Percentiles rank a stretch among this genome's conserved stretches.
These are phyloP conservation scores for Hyphantria cunea DNA, from an alignment of 1,140 invertebrate species.

Conservation along the genomic window DNA sequence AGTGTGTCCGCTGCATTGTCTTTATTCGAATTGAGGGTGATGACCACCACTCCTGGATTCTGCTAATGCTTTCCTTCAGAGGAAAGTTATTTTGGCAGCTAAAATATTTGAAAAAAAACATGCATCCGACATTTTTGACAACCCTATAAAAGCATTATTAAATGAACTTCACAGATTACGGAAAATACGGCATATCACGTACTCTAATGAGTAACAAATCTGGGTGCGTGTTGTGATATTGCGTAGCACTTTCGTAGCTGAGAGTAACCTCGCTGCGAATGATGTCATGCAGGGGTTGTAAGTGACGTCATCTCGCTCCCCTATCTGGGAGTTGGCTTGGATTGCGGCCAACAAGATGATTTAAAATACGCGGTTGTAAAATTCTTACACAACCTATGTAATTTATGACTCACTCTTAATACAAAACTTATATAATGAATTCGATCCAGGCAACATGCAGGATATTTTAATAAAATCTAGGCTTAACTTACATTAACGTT, in stretches of 20 bases:
- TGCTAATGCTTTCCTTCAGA: too few relatives aligned
- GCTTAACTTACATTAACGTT: too few relatives aligned
- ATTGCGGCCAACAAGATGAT: constrained; percentile 34
- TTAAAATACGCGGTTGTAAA: constrained; percentile 9
- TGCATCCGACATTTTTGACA: too few relatives aligned
- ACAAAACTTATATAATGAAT: too few relatives aligned
- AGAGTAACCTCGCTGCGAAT: constrained; percentile 37
- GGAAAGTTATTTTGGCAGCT: too few relatives aligned
- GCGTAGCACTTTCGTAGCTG: constrained; percentile 33
- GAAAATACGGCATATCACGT: constrained; percentile 4
- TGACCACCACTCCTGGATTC: too few relatives aligned
- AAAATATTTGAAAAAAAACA: too few relatives aligned
- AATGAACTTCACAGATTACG: background rate
- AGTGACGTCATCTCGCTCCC: constrained; percentile 32
- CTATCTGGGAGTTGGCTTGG: constrained; percentile 23
- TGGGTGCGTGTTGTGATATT: constrained; percentile 10
- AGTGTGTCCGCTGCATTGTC: too few relatives aligned
- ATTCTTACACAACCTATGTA: constrained; percentile 2
- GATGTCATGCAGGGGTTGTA: constrained; percentile 61
- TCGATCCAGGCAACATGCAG: too few relatives aligned
- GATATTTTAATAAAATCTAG: too few relatives aligned
- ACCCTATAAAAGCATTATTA: too few relatives aligned
- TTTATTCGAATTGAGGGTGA: too few relatives aligned
- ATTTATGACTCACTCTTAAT: background rate
- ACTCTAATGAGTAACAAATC: constrained; percentile 9